Percentiles rank a stretch among this genome's conserved stretches.
Conservation (phyloP, 2,888 invertebrate species). For the Nemoura dubitans region DNA sequence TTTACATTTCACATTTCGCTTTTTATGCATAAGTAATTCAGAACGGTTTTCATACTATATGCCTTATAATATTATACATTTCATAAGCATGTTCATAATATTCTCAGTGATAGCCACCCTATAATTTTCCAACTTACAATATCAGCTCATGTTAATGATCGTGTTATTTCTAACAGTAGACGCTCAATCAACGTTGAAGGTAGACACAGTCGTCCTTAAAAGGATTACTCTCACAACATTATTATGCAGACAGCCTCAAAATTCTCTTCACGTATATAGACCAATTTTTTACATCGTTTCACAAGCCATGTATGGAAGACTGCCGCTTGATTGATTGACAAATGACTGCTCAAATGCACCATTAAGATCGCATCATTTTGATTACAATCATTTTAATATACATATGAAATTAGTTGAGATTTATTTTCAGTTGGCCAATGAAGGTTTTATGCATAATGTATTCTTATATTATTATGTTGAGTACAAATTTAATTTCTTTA, state of each 20-base stretch:
- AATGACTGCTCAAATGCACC: neutral
- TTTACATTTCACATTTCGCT: neutral
- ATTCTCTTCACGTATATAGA: neutral
- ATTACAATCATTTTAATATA: conserved; percentile 2
- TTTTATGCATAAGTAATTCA: too few relatives aligned
- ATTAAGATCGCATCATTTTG: neutral
- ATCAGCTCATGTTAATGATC: neutral
- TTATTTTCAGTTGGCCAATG: neutral
- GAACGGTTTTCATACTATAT: too few relatives aligned
- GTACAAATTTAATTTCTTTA: neutral
- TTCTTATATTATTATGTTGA: neutral
- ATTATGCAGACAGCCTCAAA: neutral
- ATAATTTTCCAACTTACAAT: neutral
- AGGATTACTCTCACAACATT: neutral
- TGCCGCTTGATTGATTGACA: neutral
- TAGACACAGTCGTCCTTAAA: neutral
- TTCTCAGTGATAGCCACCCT: too few relatives aligned
- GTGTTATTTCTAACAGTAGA: neutral
- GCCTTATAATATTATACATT: neutral
- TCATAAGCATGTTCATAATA: neutral
- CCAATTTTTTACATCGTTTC: neutral
- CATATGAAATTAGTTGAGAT: neutral
- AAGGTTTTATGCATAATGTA: neutral
- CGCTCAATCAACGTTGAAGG: neutral
- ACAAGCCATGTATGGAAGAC: neutral